Percentiles rank a stretch among this genome's conserved stretches.
Evolutionary conservation across 2,113 vertebrate genomes (phyloP).

Genomic region (Grantiella picta): DNA sequence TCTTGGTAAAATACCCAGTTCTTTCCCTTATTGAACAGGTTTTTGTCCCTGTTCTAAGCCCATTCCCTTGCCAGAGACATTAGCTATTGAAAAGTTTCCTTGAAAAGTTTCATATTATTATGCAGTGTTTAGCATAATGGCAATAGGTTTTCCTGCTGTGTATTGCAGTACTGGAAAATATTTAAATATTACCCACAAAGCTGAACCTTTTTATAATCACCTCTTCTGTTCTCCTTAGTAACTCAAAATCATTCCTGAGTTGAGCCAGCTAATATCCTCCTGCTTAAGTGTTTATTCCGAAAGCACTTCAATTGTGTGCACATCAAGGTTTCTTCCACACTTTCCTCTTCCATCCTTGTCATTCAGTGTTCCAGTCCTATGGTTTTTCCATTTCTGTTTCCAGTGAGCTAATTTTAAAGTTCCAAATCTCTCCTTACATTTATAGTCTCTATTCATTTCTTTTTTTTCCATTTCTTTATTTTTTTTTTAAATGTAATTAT

Average conservation of each 20-base stretch:
- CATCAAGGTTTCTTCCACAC: not conserved
- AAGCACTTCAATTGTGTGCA: not conserved
- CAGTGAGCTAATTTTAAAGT: slow-evolving; percentile 31
- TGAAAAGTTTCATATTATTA: not conserved
- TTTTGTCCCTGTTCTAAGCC: not conserved
- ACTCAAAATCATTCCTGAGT: slow-evolving; percentile 14
- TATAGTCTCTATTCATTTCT: not conserved
- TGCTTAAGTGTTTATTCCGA: slow-evolving; percentile 14
- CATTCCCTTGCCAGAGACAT: not conserved
- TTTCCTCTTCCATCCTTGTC: slow-evolving; percentile 13
- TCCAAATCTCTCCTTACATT: not conserved
- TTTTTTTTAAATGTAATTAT: not conserved
- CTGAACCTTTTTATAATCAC: slow-evolving; percentile 25
- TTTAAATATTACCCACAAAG: not conserved
- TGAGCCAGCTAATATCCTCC: slow-evolving; percentile 36
- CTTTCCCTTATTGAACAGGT: not conserved
- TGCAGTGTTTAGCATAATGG: not conserved
- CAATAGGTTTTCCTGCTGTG: not conserved
- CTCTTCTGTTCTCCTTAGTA: not conserved
- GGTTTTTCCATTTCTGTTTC: slow-evolving; percentile 54
- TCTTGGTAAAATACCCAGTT: not conserved
- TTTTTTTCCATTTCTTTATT: not conserved
- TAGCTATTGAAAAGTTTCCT: not conserved
- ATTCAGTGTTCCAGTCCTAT: slow-evolving; percentile 9
- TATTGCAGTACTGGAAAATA: not conserved